phyloP scores from a whole-genome alignment of 2,113 vertebrate species.

The Eulacestoma nigropectus region DNA sequence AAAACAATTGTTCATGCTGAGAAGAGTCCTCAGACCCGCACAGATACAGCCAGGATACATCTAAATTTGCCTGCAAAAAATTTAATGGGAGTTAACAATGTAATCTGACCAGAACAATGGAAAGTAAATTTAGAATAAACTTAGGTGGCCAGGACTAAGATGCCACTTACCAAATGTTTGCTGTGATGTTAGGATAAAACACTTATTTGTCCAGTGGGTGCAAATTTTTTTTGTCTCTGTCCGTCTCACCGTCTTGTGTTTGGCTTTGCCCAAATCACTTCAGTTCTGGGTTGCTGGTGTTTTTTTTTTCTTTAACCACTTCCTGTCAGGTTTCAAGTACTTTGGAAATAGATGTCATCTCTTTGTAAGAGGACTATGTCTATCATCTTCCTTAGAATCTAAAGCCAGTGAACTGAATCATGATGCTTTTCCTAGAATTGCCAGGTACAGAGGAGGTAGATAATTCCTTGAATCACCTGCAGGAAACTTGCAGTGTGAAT shows the following conservation, averaged over 20 bases:
- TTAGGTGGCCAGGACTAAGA: not conserved
- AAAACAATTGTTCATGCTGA: not conserved
- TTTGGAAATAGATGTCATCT: not conserved
- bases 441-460: not conserved
- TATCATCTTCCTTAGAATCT: not conserved
- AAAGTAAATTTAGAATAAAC: not conserved
- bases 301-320: not conserved
- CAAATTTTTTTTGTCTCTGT: not conserved
- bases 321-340: not conserved
- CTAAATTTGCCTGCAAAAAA: not conserved
- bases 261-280: not conserved
- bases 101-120: not conserved
- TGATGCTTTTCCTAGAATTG: not conserved
- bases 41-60: not conserved
- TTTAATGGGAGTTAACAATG: not conserved
- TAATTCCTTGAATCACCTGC: not conserved
- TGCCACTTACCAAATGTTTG: not conserved
- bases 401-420: not conserved
- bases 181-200: not conserved
- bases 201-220: not conserved
- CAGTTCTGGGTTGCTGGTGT: accelerated
- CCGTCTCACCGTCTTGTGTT: not conserved
- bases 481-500: not conserved
- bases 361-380: not conserved
- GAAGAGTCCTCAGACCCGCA: not conserved